Evolutionary conservation across 1,140 invertebrate species (phyloP).

Genomic region (Oryzaephilus surinamensis): DNA sequence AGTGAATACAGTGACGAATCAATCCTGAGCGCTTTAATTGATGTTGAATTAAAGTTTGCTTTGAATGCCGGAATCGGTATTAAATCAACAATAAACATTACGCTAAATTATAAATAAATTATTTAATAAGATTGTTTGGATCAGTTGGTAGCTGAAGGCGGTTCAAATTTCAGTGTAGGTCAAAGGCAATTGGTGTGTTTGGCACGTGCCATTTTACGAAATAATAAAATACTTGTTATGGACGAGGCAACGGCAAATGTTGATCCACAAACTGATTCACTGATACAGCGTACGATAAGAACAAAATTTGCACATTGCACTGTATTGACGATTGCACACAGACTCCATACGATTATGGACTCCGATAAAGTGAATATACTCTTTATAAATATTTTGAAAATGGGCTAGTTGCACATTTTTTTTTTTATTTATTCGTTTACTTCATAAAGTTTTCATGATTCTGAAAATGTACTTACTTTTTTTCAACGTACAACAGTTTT

Average conservation of each 20-base stretch:
- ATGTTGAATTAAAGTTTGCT: constrained; percentile 41
- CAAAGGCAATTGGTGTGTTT: constrained; percentile 62
- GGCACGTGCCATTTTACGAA: constrained; percentile 53
- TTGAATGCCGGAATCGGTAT: constrained; percentile 34
- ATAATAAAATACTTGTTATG: constrained; percentile 55
- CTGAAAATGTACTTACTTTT: too few species aligned
- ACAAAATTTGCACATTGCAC: constrained; percentile 52
- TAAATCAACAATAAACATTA: too few species aligned
- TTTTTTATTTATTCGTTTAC: not conserved
- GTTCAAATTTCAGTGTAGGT: constrained; percentile 56
- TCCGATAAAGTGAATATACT: constrained; percentile 34
- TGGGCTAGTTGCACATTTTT: not conserved
- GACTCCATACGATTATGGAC: constrained; percentile 42
- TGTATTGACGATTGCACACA: constrained; percentile 68
- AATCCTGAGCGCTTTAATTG: constrained; percentile 39
- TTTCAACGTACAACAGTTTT: too few species aligned
- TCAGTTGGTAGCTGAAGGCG: constrained; percentile 47
- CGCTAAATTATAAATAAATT: too few species aligned
- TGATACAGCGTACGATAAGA: constrained; percentile 53
- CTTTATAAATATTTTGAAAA: too few species aligned
- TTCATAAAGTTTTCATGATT: too few species aligned
- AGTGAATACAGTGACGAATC: constrained; percentile 38
- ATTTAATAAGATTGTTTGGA: constrained; percentile 38
- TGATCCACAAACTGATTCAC: constrained; percentile 49
- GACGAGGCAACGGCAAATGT: constrained; percentile 74